A percentile compares a stretch with the other conserved stretches of the same genome.
phyloP scores from a whole-genome alignment of 2,888 invertebrate genomes.

The Achlya flavicornis region DNA sequence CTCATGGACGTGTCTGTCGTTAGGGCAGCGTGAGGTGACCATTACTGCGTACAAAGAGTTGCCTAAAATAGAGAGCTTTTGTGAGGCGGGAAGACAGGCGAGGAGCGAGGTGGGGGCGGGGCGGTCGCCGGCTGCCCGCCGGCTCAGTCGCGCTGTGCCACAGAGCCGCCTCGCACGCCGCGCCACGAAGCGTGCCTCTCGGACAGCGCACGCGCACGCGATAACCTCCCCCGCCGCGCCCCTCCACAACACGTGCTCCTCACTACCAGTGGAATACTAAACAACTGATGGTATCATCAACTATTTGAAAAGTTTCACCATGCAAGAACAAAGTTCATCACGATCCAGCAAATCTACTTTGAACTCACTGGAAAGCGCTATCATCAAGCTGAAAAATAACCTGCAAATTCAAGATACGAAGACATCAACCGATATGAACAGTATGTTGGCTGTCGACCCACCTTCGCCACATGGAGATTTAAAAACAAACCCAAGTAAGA shows the following conservation, averaged over 20 bases:
- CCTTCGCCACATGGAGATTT: slow-evolving; percentile 64
- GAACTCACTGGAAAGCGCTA: slow-evolving; percentile 81
- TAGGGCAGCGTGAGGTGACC: slow-evolving; percentile 84
- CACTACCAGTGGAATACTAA: slow-evolving; percentile 38
- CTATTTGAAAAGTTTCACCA: slow-evolving; percentile 51
- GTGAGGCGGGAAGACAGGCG: slow-evolving; percentile 76
- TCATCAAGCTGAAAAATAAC: slow-evolving; percentile 81
- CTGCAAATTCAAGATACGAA: slow-evolving; percentile 80
- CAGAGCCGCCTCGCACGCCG: slow-evolving; percentile 78
- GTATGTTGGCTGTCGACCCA: slow-evolving; percentile 63
- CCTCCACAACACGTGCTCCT: slow-evolving; percentile 65
- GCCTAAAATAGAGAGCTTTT: slow-evolving; percentile 84
- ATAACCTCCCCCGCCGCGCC: slow-evolving; percentile 61
- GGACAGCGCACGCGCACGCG: slow-evolving; percentile 73
- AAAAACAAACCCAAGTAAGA: slow-evolving; percentile 76
- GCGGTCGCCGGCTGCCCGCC: slow-evolving; percentile 76
- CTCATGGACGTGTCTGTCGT: slow-evolving; percentile 83
- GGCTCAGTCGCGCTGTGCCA: slow-evolving; percentile 81
- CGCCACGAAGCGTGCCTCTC: slow-evolving; percentile 54
- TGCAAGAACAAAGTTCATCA: slow-evolving; percentile 81
- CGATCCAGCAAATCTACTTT: slow-evolving; percentile 75
- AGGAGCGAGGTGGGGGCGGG: slow-evolving; percentile 74
- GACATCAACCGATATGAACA: slow-evolving; percentile 66
- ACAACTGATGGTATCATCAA: slow-evolving; percentile 29
- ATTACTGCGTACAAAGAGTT: slow-evolving; percentile 83